Evolutionary conservation across 92 coral and sea anemone species (phyloP).

Genomic region (Siderastrea radians): DNA sequence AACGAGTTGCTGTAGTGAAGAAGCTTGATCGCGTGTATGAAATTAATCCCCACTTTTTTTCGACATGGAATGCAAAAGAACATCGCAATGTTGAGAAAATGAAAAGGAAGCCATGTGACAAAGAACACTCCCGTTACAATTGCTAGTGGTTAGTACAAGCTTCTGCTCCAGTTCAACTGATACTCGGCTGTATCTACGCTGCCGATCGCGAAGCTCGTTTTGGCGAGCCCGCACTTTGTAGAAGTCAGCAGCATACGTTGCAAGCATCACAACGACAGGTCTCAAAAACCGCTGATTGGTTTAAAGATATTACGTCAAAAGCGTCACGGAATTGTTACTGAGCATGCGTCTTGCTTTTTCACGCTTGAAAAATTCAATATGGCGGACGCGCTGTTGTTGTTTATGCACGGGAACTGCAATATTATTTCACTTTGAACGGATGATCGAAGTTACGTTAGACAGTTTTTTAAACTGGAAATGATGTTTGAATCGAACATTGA

Average conservation of each 20-base stretch:
- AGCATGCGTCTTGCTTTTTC: too few relatives aligned
- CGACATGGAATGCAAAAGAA: conserved; percentile 46
- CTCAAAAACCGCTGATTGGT: too few relatives aligned
- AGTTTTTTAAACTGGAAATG: too few relatives aligned
- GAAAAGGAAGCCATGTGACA: conserved; percentile 70
- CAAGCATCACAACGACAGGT: conserved; percentile 50
- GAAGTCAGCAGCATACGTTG: conserved; percentile 63
- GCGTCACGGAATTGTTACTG: too few relatives aligned
- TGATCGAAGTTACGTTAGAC: too few relatives aligned
- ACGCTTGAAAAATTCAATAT: too few relatives aligned
- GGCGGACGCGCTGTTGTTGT: too few relatives aligned
- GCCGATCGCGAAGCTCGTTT: conserved; percentile 16
- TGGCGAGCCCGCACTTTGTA: conserved; percentile 47
- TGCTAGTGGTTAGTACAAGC: conserved; percentile 48
- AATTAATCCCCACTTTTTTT: background rate
- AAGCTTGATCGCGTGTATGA: conserved; percentile 52
- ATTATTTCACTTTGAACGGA: too few relatives aligned
- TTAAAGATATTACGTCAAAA: too few relatives aligned
- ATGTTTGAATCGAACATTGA: too few relatives aligned
- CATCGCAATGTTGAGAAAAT: conserved; percentile 48
- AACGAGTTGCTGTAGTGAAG: conserved; percentile 71
- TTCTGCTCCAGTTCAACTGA: conserved; percentile 47
- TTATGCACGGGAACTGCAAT: too few relatives aligned
- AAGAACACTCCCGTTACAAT: conserved; percentile 69
- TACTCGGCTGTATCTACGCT: conserved; percentile 44